Evolutionary conservation across 1,140 invertebrate species (phyloP), one percentile per base, ranked within the genome.

Genomic region (Caenorhabditis tropicalis): DNA sequence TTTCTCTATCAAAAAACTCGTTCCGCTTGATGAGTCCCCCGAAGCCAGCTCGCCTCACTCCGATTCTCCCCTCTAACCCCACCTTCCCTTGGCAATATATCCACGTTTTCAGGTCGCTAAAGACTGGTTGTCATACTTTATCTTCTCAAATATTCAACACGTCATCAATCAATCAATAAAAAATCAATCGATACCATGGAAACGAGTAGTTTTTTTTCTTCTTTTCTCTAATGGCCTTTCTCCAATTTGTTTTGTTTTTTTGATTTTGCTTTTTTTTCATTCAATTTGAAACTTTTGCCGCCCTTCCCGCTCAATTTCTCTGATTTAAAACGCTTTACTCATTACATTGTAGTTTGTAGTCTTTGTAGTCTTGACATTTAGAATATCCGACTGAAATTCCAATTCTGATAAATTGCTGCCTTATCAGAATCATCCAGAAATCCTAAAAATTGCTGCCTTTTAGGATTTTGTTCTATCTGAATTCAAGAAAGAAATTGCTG

Each of bases 61-160:
- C 29, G 19, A 36, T 24, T 74, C 12, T 74, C 43, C 65, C 65
- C 33, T 74, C 65, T 74, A 74, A 74, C 65, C 65, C 65, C 65
- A 74, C 65, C 65, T 74, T 74, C 65, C 65, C 65, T 74, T 74
- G 65, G 36, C 65, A 74, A 74, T 74, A 74, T 24, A 43, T 74
- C 65, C 36, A 24, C 65, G 19, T 74, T 74, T 74, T 74, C 65
- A 74, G 65, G 65, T 74, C 65, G 65, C 65, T 74, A 74, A n/a
- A 74, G 12, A 10, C 12, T 9, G 7, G 29, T n/a, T n/a, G n/a
- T n/a, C n/a, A n/a, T n/a, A n/a, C n/a, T n/a, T 36, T 65, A 36
- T 65, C 58, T 33, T 65, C 58, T 65, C 58, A 65, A 65, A 65
- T 65, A 65, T 36, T n/a, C 43, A 36, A 33, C 65, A 74, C 33